phyloP scores from a whole-genome alignment of 2,797 vertebrate species.

The Podargus strigoides region DNA sequence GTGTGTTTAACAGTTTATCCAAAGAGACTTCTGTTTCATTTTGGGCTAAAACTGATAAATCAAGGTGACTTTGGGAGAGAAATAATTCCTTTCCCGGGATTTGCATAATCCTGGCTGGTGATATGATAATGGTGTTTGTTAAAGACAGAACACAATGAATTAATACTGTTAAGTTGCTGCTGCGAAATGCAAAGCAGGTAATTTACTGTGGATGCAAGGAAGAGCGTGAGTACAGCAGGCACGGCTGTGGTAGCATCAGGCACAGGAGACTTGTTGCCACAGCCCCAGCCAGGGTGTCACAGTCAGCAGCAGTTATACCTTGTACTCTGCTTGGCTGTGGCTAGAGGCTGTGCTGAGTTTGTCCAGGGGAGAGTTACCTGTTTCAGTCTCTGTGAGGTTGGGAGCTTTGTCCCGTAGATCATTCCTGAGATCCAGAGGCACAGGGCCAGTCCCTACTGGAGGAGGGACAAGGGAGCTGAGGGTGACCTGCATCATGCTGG shows the following conservation, averaged over 20 bases:
- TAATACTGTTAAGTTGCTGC: constrained; percentile 77
- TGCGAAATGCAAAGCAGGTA: constrained; percentile 75
- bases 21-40: constrained; percentile 28
- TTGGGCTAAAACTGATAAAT: constrained; percentile 68
- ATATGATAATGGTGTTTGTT: constrained; percentile 81
- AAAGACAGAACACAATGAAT: constrained; percentile 80
- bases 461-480: not conserved
- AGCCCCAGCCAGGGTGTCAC: not conserved
- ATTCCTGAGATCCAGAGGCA: accelerated
- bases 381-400: not conserved
- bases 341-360: not conserved
- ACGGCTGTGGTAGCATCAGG: not conserved
- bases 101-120: constrained; percentile 80
- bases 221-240: not conserved
- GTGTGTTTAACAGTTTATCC: not conserved
- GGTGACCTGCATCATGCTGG: not conserved
- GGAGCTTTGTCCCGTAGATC: not conserved
- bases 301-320: not conserved
- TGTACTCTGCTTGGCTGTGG: not conserved
- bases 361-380: not conserved
- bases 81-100: constrained; percentile 67
- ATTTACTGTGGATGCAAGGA: constrained; percentile 65
- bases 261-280: not conserved
- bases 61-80: constrained; percentile 79
- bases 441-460: not conserved